These are phyloP conservation scores for Myiotriccus ornatus DNA, from an alignment of 2,797 vertebrate genomes.

Conservation along the genomic window DNA sequence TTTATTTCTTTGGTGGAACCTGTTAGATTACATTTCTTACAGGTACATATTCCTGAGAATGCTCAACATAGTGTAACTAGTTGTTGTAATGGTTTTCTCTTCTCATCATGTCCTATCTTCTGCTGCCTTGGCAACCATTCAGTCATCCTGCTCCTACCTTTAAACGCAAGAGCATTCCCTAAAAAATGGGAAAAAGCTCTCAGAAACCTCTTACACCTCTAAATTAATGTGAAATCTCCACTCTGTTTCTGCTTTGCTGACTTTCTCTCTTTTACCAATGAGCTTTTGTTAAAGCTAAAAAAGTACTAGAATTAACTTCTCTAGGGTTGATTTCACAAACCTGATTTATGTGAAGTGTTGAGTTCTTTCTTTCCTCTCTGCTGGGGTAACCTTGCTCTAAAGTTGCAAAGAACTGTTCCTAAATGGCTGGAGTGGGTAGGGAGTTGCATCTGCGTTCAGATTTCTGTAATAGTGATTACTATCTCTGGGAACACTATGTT, in stretches of 20 bases:
- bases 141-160: neutral
- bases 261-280: neutral
- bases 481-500: neutral
- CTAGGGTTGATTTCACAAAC: neutral
- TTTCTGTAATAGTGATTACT: neutral
- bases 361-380: neutral
- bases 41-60: accelerated
- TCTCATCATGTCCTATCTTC: neutral
- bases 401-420: neutral
- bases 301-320: neutral
- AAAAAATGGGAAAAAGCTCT: neutral
- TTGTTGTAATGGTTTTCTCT: neutral
- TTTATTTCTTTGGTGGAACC: neutral
- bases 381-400: neutral
- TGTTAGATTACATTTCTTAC: neutral
- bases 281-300: neutral
- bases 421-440: neutral
- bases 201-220: neutral
- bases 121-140: neutral
- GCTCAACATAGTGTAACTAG: neutral
- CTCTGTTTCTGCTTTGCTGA: neutral
- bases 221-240: neutral
- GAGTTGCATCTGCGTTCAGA: neutral
- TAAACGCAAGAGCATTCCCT: neutral
- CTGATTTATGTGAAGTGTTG: neutral